Base-by-base conservation (phyloP, 2,888 invertebrate species). In the Baronia brevicornis region DNA sequence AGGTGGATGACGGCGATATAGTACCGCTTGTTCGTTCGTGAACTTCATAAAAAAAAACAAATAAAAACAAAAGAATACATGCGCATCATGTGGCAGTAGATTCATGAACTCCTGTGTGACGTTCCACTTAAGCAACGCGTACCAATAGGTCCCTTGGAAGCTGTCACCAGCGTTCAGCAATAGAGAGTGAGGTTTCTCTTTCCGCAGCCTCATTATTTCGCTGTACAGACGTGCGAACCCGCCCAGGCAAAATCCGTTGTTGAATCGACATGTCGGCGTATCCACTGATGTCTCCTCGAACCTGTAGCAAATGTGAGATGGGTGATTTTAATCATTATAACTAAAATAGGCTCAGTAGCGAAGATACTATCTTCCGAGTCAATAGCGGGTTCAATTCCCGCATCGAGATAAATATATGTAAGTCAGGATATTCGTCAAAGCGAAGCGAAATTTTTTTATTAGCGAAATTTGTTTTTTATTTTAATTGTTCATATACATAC, bases 111-210 rank as follows among this genome's bases (percentile, higher is more conserved):
- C 62, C 29, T 90, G 88, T 0, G 92, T 92, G 0, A 91, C 88
- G 44, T 90, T 90, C 89, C 91, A 91, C 48, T 88, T 87, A n/a
- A 90, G 86, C 3, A 91, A 53, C 8, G 89, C 90, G 54, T 93
- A 94, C 91, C 93, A 95, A n/a, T 93, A 80, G 0, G 94, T 94
- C 0, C 95, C 95, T 60, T 94, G 93, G 62, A 90, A 95, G 59
- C 91, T 91, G 66, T 95, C 95, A 0, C 95, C 95, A 0, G 91
- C 94, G 58, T 94, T 93, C 33, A 95, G 67, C 17, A 93, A 87
- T 9, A 95, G 64, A 0, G 90, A 84, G 39, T 91, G 66, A 0
- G 84, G 85, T 40, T 88, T 86, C 42, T 71, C 58, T 1, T 62
- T 48, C 18, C 74, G 66, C 2, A 86, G 68, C 1, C 75, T 60